phyloP scores from a whole-genome alignment of 2,888 invertebrate genomes.

The Nomada ferruginata region DNA sequence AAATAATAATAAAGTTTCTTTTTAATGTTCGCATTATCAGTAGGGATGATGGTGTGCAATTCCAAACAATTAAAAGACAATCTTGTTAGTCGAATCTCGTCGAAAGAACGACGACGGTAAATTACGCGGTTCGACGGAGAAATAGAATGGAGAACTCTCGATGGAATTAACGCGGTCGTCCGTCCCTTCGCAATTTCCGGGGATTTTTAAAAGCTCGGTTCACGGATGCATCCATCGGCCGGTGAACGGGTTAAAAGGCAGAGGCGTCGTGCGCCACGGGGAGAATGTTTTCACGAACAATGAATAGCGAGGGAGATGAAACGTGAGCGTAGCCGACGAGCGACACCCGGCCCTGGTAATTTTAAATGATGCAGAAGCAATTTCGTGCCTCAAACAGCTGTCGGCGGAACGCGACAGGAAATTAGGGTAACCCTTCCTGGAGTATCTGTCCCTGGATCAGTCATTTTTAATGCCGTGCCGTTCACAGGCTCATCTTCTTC shows the following conservation, averaged over 20 bases:
- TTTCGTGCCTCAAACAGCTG: slow-evolving; percentile 72
- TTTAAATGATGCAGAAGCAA: slow-evolving; percentile 76
- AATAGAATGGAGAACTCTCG: background rate
- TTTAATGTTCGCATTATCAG: background rate
- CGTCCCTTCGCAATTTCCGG: background rate
- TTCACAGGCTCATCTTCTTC: no score
- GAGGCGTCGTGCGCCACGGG: background rate
- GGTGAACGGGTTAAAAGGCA: slow-evolving; percentile 23
- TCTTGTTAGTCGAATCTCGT: background rate
- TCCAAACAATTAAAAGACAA: background rate
- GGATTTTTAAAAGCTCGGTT: background rate
- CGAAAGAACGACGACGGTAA: background rate
- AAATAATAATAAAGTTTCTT: background rate
- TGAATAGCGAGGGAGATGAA: background rate
- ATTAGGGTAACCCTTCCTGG: slow-evolving; percentile 50
- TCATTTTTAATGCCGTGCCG: no score
- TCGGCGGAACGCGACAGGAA: slow-evolving; percentile 52
- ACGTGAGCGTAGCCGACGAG: slow-evolving; percentile 6
- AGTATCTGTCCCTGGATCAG: no score
- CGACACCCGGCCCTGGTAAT: slow-evolving; percentile 35
- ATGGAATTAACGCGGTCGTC: slow-evolving; percentile 9
- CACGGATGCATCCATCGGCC: background rate
- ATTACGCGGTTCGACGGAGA: background rate
- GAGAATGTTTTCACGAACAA: slow-evolving; percentile 16
- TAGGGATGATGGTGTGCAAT: background rate